Base-by-base conservation (phyloP, 2,113 vertebrate species). In the Saimiri boliviensis region DNA sequence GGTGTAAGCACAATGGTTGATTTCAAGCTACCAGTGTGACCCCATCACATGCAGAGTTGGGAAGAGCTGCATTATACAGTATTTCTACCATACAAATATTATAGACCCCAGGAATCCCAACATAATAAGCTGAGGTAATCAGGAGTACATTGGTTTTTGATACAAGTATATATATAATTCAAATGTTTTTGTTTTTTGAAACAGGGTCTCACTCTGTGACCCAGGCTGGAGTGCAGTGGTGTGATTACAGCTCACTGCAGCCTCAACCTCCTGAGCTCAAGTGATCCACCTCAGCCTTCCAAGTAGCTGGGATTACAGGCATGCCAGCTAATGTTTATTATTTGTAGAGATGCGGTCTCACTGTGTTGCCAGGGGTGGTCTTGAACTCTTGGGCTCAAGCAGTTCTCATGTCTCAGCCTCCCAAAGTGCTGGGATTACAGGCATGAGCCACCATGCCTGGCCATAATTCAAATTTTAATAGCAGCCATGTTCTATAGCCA, bases 11-110 rank as follows among this genome's bases (percentile, higher is more conserved):
- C 14, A 5, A 4, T 6, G 7, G 86, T 47, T 16, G 30, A 60
- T 1, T 52, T 17, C 25, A 32, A 25, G 66, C 25, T n/a, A 40
- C 19, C 74, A 16, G 2, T 0, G 16, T 6, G 45, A 52, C 25
- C 35, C 35, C 35, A 30, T 3, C 52, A 23, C 49, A 20, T 45
- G 7, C 4, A 58, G 52, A 54, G 66, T 0, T 35, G 21, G 71
- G 12, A 66, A n/a, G 52, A 54, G 79, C 19, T 1, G 2, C 42
- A 4, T 8, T 14, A 4, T 0, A 3, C 3, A 11, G 40, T 21
- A 30, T 32, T 42, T 14, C 58, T 68, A 63, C 52, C 13, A 8
- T 37, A 5, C 0, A 23, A 27, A 37, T 20, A 10, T 45, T 32
- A 0, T 6, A 54, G 4, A 37, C 80, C 19, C n/a, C 70, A 68